Conservation (phyloP, 2,888 invertebrate genomes). For the Nasonovia ribisnigri region DNA sequence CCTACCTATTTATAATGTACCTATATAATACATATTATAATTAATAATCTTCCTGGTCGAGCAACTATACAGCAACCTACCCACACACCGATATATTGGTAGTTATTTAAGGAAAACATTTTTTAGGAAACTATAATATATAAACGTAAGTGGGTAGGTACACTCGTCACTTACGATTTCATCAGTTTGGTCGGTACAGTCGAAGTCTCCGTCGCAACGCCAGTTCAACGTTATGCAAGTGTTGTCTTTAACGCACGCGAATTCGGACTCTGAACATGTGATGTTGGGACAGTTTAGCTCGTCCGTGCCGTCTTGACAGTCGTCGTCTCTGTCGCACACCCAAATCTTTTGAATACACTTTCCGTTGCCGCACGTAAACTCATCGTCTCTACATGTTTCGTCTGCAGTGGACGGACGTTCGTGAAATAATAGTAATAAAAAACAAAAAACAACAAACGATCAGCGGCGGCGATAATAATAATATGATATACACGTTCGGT, state of each 20-base stretch:
- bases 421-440: background rate
- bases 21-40: background rate
- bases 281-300: conserved; percentile 81
- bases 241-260: conserved; percentile 83
- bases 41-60: background rate
- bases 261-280: conserved; percentile 78
- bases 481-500: background rate
- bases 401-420: conserved; percentile 73
- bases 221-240: conserved; percentile 84
- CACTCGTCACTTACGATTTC: conserved; percentile 75
- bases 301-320: conserved; percentile 88
- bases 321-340: conserved; percentile 89
- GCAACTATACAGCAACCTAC: background rate
- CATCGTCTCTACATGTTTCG: conserved; percentile 90
- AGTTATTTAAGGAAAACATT: background rate
- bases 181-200: conserved; percentile 83
- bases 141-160: background rate
- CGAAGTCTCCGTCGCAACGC: conserved; percentile 89
- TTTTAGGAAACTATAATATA: background rate
- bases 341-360: conserved; percentile 89
- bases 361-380: conserved; percentile 92
- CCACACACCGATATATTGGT: background rate
- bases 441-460: background rate
- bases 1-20: background rate
- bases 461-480: background rate